Evolutionary conservation across 2,113 vertebrate species (phyloP).

Genomic region (Megaceryle torquata): DNA sequence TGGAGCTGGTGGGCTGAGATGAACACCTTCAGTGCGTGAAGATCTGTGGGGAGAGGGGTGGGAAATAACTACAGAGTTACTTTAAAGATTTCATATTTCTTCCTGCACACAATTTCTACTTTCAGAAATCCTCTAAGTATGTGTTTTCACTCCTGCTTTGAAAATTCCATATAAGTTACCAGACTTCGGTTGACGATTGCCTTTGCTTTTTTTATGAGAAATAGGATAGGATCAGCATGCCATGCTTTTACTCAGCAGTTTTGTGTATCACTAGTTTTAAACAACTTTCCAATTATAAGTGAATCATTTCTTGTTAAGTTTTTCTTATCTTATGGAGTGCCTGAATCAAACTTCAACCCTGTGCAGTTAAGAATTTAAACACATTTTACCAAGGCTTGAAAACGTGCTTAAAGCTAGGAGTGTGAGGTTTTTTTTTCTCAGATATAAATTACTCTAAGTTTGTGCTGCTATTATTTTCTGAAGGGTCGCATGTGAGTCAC

Average conservation of each 20-base stretch:
- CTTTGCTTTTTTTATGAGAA: neutral
- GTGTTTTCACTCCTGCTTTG: neutral
- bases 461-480: neutral
- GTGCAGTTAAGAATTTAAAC: neutral
- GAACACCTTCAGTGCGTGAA: neutral
- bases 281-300: neutral
- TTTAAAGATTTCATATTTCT: neutral
- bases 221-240: neutral
- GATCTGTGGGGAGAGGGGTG: neutral
- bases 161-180: neutral
- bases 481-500: neutral
- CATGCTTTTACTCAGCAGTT: neutral
- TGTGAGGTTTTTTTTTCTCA: neutral
- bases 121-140: neutral
- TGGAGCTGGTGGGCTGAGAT: neutral
- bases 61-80: neutral
- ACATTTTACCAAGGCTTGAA: neutral
- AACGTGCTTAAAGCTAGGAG: neutral
- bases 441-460: neutral
- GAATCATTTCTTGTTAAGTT: neutral
- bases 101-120: neutral
- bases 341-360: neutral
- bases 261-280: neutral
- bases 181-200: neutral
- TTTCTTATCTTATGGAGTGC: neutral